Percentiles rank a stretch among this genome's conserved stretches.
These are phyloP conservation scores for Proales similis DNA, from an alignment of 1,140 invertebrate genomes.

Conservation along the genomic window DNA sequence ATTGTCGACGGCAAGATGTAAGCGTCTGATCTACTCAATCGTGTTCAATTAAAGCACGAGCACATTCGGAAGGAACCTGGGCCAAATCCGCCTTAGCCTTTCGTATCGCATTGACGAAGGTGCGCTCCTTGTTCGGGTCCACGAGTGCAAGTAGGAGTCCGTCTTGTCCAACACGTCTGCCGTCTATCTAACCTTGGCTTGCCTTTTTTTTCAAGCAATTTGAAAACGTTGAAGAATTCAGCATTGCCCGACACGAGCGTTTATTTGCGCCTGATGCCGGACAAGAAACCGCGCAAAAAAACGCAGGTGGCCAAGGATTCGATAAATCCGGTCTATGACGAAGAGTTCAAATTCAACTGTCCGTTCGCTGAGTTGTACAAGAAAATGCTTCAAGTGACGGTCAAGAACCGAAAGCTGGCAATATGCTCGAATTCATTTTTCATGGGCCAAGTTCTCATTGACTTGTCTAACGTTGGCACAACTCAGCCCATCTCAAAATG, in stretches of 20 bases:
- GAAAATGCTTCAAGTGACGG: neutral
- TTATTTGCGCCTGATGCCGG: constrained; percentile 80
- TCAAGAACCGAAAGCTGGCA: constrained; percentile 18
- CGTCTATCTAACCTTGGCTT: neutral
- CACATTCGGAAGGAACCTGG: constrained; percentile 9
- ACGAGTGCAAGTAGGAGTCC: constrained; percentile 40
- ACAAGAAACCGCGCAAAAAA: constrained; percentile 81
- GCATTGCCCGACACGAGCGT: constrained; percentile 90
- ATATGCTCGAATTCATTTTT: constrained; percentile 12
- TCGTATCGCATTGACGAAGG: constrained; percentile 34
- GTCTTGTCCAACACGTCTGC: neutral
- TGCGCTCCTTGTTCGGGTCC: constrained; percentile 39
- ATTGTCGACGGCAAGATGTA: neutral
- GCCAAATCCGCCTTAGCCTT: constrained; percentile 17
- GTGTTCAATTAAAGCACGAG: neutral
- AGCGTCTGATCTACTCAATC: neutral
- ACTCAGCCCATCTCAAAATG: too few species aligned
- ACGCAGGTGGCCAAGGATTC: constrained; percentile 70
- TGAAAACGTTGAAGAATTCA: constrained; percentile 54
- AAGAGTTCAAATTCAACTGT: constrained; percentile 47
- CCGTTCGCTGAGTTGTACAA: neutral
- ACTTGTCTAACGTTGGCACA: too few species aligned
- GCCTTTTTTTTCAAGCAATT: neutral
- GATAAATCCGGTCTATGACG: constrained; percentile 81
- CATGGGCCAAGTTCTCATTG: constrained; percentile 32